Evolutionary conservation across 2,797 vertebrate genomes (phyloP).

Genomic region (Poeciliopsis infans): DNA sequence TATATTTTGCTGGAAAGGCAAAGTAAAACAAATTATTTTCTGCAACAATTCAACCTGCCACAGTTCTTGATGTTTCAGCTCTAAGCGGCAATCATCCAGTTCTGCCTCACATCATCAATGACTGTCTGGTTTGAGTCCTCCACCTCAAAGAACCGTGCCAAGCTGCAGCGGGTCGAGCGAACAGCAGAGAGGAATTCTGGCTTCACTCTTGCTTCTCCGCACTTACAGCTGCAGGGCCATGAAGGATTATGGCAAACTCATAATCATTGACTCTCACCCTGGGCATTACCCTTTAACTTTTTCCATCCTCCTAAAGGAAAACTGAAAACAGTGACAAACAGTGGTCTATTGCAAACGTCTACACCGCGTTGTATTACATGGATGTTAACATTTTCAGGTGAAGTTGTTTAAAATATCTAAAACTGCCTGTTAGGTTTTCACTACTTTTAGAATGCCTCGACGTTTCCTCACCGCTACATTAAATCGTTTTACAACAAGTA

Average conservation of each 20-base stretch:
- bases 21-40: background rate
- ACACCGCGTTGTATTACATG: background rate
- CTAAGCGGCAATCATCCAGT: background rate
- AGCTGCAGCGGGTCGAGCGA: background rate
- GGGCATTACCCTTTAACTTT: background rate
- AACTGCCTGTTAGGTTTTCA: background rate
- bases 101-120: background rate
- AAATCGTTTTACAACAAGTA: background rate
- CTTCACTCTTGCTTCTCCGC: background rate
- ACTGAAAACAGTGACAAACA: background rate
- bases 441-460: background rate
- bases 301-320: background rate
- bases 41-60: background rate
- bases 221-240: background rate
- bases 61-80: conserved; percentile 1
- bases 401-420: background rate
- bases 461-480: background rate
- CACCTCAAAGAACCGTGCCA: background rate
- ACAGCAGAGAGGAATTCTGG: background rate
- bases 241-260: background rate
- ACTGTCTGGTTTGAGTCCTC: background rate
- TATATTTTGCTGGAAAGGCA: background rate
- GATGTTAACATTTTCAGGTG: background rate
- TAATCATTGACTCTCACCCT: background rate
- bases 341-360: background rate